A percentile compares a stretch with the other conserved stretches of the same genome.
Conservation (phyloP, 2,797 vertebrate genomes). For the Pagetopsis macropterus region DNA sequence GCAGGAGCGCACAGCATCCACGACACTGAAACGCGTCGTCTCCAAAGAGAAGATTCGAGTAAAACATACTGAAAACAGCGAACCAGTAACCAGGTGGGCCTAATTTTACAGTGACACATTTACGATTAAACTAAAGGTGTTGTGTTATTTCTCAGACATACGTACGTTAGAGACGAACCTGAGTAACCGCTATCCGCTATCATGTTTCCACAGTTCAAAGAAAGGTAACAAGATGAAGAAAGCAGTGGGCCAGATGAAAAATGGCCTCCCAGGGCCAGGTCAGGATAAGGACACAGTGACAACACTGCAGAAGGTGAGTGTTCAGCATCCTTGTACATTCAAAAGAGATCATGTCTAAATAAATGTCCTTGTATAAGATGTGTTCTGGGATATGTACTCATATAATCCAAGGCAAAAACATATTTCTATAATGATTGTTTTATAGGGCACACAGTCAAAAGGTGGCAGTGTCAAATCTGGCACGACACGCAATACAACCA, state of each 20-base stretch:
- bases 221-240: constrained; percentile 82
- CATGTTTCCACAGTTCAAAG: constrained; percentile 79
- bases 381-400: neutral
- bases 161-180: neutral
- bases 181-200: constrained; percentile 16
- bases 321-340: neutral
- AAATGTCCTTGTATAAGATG: neutral
- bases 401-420: neutral
- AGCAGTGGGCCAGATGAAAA: constrained; percentile 72
- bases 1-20: constrained; percentile 83
- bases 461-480: constrained; percentile 68
- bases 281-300: constrained; percentile 77
- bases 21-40: constrained; percentile 79
- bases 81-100: constrained; percentile 75
- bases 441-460: constrained; percentile 71
- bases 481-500: constrained; percentile 66
- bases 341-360: neutral
- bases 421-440: constrained; percentile 22
- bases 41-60: constrained; percentile 83
- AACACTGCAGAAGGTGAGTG: constrained; percentile 71
- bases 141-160: neutral
- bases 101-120: neutral
- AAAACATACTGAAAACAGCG: constrained; percentile 82
- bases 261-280: constrained; percentile 70
- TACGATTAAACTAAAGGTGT: fast-evolving